Percentiles rank a stretch among this genome's conserved stretches.
phyloP scores from a whole-genome alignment of 2,113 vertebrate genomes.

The Typhlomys cinereus region DNA sequence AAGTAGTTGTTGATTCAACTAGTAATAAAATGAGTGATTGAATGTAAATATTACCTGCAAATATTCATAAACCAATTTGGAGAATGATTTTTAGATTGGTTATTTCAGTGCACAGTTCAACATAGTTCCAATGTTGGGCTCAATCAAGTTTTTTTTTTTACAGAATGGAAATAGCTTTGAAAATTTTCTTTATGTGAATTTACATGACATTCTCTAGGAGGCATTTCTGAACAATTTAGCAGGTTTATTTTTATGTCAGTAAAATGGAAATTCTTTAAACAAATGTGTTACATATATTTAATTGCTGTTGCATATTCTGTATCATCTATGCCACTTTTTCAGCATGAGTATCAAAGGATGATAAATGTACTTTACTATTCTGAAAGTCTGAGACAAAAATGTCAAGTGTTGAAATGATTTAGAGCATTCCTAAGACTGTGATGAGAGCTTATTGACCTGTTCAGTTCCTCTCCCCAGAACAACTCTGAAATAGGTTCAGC shows the following conservation, averaged over 20 bases:
- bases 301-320: neutral
- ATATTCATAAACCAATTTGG: conserved; percentile 20
- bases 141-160: conserved; percentile 37
- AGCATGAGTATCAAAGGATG: neutral
- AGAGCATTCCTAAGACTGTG: neutral
- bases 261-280: conserved; percentile 24
- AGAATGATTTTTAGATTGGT: neutral
- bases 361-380: neutral
- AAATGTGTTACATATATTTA: neutral
- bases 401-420: neutral
- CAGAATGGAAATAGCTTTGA: neutral
- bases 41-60: conserved; percentile 2
- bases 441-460: neutral
- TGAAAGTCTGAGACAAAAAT: neutral
- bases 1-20: conserved; percentile 12
- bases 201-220: neutral
- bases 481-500: neutral
- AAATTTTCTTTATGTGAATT: neutral
- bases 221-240: neutral
- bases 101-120: conserved; percentile 2
- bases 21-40: neutral
- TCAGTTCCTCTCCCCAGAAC: neutral
- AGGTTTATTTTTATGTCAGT: neutral
- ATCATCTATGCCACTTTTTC: neutral
- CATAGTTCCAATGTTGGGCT: neutral